Conservation (phyloP, 2,888 invertebrate species). For the Agrotis segetum region DNA sequence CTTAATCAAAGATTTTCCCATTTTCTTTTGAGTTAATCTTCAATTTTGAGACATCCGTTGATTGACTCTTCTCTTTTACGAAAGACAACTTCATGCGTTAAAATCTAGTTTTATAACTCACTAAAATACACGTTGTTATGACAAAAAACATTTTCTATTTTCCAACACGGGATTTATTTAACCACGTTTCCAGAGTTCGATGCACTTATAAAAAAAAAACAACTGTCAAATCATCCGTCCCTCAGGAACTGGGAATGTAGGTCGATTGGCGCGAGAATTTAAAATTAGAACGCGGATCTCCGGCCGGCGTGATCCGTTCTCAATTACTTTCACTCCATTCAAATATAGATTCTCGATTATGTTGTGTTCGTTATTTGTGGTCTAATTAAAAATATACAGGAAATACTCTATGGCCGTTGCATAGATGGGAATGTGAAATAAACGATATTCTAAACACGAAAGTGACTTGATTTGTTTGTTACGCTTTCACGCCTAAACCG, state of each 20-base stretch:
- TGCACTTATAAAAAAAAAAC: conserved; percentile 47
- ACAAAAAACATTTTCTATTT: conserved; percentile 30
- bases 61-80: too few relatives aligned
- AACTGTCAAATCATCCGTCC: conserved; percentile 56
- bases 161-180: conserved; percentile 24
- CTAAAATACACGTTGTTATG: conserved; percentile 28
- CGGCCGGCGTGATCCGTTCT: conserved; percentile 55
- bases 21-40: too few relatives aligned
- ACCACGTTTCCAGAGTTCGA: conserved; percentile 42
- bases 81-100: conserved; percentile 16
- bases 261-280: conserved; percentile 73
- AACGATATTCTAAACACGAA: background rate
- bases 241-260: conserved; percentile 69
- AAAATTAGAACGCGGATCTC: conserved; percentile 73
- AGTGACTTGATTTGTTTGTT: too few relatives aligned
- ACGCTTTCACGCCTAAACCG: too few relatives aligned
- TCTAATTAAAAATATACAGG: background rate
- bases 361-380: conserved; percentile 25
- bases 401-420: background rate
- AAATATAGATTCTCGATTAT: conserved; percentile 48
- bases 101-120: conserved; percentile 29
- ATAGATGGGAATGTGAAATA: background rate
- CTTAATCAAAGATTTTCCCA: background rate
- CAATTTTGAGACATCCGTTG: too few relatives aligned
- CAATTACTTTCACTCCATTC: conserved; percentile 63